Conservation (phyloP, 2,797 vertebrate genomes). For the Acipenser transmontanus region DNA sequence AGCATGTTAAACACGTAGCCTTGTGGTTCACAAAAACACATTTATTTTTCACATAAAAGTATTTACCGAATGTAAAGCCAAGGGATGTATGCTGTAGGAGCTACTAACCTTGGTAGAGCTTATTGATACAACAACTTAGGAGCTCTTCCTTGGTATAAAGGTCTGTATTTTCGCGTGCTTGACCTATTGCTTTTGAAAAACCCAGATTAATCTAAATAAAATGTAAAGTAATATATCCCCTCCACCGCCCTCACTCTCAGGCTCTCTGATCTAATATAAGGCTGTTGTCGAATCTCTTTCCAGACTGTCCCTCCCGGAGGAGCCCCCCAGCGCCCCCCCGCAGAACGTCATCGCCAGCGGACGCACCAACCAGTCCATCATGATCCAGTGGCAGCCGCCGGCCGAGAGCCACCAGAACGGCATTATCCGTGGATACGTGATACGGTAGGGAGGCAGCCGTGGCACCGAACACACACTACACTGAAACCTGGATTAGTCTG, state of each 20-base stretch:
- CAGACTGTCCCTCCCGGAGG: constrained; percentile 87
- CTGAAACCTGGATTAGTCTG: background rate
- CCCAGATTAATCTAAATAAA: too few relatives aligned
- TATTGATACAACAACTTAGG: too few relatives aligned
- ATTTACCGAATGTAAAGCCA: background rate
- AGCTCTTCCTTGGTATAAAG: too few relatives aligned
- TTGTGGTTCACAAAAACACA: too few relatives aligned
- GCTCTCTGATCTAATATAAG: too few relatives aligned
- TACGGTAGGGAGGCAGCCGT: constrained; percentile 61
- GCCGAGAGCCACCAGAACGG: constrained; percentile 92
- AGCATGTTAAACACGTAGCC: too few relatives aligned
- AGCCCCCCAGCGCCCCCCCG: constrained; percentile 83
- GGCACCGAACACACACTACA: background rate
- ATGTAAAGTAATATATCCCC: too few relatives aligned
- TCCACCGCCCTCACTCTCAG: too few relatives aligned
- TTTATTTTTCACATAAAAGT: background rate
- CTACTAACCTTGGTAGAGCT: too few relatives aligned
- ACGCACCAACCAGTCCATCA: constrained; percentile 95
- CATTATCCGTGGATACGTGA: constrained; percentile 78
- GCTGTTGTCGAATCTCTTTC: background rate
- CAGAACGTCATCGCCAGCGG: constrained; percentile 93
- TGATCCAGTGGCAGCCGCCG: constrained; percentile 96
- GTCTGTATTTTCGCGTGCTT: too few relatives aligned
- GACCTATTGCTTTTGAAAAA: too few relatives aligned
- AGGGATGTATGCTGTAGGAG: too few relatives aligned